Evolutionary conservation across 2,888 invertebrate species (phyloP).

Genomic region (Rhopalosiphum nymphaeae): DNA sequence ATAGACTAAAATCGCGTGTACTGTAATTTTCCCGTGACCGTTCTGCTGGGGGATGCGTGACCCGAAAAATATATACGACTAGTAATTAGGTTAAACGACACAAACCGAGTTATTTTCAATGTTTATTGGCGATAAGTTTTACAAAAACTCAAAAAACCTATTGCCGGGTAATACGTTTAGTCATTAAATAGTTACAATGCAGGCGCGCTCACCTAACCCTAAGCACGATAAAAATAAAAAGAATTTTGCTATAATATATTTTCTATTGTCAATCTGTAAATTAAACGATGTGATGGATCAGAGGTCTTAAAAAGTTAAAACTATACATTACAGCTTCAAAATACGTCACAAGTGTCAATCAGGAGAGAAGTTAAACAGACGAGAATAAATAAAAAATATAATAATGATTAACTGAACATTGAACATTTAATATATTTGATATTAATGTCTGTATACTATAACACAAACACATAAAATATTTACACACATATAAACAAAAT

Average conservation of each 20-base stretch:
- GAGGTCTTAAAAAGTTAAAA: too few species aligned
- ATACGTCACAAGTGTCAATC: neutral
- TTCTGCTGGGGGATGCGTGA: neutral
- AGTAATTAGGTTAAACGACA: constrained; percentile 38
- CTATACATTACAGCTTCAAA: neutral
- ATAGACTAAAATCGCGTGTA: constrained; percentile 12
- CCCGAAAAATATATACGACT: neutral
- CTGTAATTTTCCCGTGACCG: neutral
- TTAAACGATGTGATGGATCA: neutral
- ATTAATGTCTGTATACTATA: too few species aligned
- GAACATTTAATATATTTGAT: too few species aligned
- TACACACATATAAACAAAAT: neutral
- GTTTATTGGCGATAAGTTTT: constrained; percentile 6
- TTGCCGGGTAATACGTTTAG: neutral
- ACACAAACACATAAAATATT: neutral
- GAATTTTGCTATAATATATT: neutral
- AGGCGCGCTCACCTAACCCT: neutral
- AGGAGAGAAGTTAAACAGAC: neutral
- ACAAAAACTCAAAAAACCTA: neutral
- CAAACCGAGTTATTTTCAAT: constrained; percentile 10
- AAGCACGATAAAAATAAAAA: neutral
- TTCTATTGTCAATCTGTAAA: neutral
- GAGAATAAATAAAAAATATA: neutral
- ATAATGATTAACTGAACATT: neutral
- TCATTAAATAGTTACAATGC: neutral